A percentile compares a stretch with the other conserved stretches of the same genome.
Evolutionary conservation across 2,113 vertebrate genomes (phyloP).

Genomic region (Passer domesticus): DNA sequence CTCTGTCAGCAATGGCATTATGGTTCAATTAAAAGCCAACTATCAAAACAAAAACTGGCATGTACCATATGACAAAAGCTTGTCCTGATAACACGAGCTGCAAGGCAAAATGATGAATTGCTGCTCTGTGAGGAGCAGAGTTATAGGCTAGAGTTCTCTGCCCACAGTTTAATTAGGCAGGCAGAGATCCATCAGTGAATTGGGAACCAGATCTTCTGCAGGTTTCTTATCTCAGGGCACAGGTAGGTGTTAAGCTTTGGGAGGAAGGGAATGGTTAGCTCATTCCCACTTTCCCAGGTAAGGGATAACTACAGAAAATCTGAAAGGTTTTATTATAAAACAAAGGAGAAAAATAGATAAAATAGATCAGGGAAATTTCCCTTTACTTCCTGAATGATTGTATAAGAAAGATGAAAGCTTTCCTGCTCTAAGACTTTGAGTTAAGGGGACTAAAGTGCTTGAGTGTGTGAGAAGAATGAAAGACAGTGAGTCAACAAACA

Average conservation of each 20-base stretch:
- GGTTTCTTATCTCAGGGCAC: background rate
- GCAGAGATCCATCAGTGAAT: background rate
- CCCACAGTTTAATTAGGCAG: background rate
- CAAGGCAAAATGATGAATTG: background rate
- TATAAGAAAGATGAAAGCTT: background rate
- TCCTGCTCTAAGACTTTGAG: background rate
- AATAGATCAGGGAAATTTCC: background rate
- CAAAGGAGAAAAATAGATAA: background rate
- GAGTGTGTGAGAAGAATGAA: background rate
- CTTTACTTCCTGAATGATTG: background rate
- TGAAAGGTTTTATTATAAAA: background rate
- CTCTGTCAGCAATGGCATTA: background rate
- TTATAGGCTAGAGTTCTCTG: background rate
- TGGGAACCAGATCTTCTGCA: background rate
- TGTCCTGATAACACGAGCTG: background rate
- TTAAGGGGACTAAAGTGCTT: background rate
- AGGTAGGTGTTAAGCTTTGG: background rate
- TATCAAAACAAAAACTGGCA: slow-evolving; percentile 22
- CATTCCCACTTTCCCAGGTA: background rate
- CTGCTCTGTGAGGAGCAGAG: background rate
- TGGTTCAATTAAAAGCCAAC: slow-evolving; percentile 39
- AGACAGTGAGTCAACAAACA: background rate
- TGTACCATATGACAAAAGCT: background rate
- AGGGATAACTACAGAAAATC: background rate
- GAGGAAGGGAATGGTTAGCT: background rate